Base-by-base conservation (phyloP, 2,888 invertebrate species). In the Oligia fasciuncula region DNA sequence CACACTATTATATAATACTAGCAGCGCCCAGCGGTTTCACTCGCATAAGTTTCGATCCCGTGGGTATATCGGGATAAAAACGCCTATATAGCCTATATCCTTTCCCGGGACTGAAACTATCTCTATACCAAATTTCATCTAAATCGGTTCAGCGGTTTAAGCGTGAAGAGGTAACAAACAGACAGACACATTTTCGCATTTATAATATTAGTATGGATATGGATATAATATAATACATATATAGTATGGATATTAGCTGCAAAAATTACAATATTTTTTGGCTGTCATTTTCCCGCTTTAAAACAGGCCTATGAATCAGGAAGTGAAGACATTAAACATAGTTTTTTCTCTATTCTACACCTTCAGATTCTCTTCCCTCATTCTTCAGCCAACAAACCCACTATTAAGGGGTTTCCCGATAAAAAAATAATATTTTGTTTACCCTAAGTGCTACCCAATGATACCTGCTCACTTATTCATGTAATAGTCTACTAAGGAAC, bases 391-490 rank as follows among this genome's bases (percentile, higher is more conserved):
- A 76, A 79, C 63, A 82, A 54, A 14, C 57, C 72, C 17, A 76
- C 75, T 77, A 73, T 49, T 74, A 77, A 74, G 77, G 66, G 66
- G 84, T 73, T 80, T 70, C 71, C 75, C 74, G 60, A 81, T 73
- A 74, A 80, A 84, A 68, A 85, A 81, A 84, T 76, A 80, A 88
- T 87, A 82, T 85, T 85, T 88, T 86, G 87, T 89, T 83, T 76
- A 83, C 66, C 46, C 77, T 81, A 87, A 89, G 80, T 82, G 80
- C 75, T 85, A 75, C 76, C 69, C 83, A 82, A 85, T 88, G 83
- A 87, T 87, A 85, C 84, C 71, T 76, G 72, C 76, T 88, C 74
- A 87, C 81, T 87, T 90, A 90, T 90, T 90, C 89, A 90, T 87
- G 74, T 83, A 85, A 87, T 82, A 76, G 85, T 76, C 81, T 83